These are phyloP conservation scores for Drosophila dives DNA, from an alignment of 2,888 invertebrate species.

Conservation along the genomic window DNA sequence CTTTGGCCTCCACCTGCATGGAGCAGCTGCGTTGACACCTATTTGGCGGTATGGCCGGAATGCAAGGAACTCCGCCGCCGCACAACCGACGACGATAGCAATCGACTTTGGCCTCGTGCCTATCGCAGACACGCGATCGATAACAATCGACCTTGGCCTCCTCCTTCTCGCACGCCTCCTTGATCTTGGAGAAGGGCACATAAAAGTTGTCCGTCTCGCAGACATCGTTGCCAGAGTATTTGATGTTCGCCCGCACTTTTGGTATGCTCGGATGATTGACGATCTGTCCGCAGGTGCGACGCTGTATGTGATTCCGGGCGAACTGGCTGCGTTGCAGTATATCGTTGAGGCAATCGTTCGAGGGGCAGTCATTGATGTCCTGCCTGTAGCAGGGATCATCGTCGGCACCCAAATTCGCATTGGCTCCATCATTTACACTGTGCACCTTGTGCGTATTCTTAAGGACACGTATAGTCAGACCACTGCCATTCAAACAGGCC, in stretches of 20 bases:
- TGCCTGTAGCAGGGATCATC: slow-evolving; percentile 52
- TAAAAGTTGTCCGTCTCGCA: slow-evolving; percentile 75
- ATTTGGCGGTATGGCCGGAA: slow-evolving; percentile 53
- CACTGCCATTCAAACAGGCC: slow-evolving; percentile 80
- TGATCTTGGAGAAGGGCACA: slow-evolving; percentile 79
- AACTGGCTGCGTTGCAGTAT: slow-evolving; percentile 53
- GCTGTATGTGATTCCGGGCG: slow-evolving; percentile 47
- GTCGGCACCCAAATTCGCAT: slow-evolving; percentile 21
- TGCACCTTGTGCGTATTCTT: slow-evolving; percentile 83
- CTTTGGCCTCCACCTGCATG: slow-evolving; percentile 82
- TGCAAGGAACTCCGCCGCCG: slow-evolving; percentile 50
- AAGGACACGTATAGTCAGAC: slow-evolving; percentile 78
- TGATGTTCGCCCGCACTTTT: slow-evolving; percentile 83
- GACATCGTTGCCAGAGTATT: slow-evolving; percentile 82
- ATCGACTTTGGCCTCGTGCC: slow-evolving; percentile 66
- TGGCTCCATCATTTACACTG: slow-evolving; percentile 73
- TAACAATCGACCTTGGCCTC: slow-evolving; percentile 74
- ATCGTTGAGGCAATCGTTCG: slow-evolving; percentile 42
- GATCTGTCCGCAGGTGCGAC: slow-evolving; percentile 53
- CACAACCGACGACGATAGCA: slow-evolving; percentile 71
- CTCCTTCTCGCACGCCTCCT: slow-evolving; percentile 66
- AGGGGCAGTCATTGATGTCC: slow-evolving; percentile 38
- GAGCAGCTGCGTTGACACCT: slow-evolving; percentile 78
- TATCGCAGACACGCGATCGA: slow-evolving; percentile 67
- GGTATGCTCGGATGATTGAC: slow-evolving; percentile 80